phyloP scores from a whole-genome alignment of 2,113 vertebrate genomes.

The Planiliza haematocheilus region DNA sequence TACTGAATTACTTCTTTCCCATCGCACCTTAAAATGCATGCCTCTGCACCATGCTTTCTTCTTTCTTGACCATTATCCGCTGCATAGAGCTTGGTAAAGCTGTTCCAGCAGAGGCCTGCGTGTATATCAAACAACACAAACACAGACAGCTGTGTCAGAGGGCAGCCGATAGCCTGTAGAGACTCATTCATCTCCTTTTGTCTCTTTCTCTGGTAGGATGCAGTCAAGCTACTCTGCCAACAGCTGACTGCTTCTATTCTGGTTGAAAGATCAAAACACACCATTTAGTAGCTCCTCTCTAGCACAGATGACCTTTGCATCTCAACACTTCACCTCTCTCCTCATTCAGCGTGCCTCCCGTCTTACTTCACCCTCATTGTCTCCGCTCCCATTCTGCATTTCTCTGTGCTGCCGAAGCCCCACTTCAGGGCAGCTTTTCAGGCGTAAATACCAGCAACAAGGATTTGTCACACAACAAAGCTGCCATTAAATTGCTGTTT shows the following conservation, averaged over 20 bases:
- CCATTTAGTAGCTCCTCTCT: constrained; percentile 67
- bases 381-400: constrained; percentile 7
- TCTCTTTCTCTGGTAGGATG: constrained; percentile 57
- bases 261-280: constrained; percentile 69
- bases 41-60: constrained; percentile 26
- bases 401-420: constrained; percentile 6
- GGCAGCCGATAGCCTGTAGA: constrained; percentile 64
- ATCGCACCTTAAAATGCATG: constrained; percentile 33
- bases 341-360: constrained; percentile 20
- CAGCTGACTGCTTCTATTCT: constrained; percentile 50
- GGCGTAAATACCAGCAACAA: constrained; percentile 74
- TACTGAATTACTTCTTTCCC: constrained; percentile 9
- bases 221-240: constrained; percentile 36
- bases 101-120: constrained; percentile 45
- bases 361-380: constrained; percentile 19
- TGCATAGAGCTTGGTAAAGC: constrained; percentile 42
- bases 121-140: constrained; percentile 69
- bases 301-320: constrained; percentile 63
- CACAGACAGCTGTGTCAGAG: constrained; percentile 74
- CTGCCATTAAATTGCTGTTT: constrained; percentile 71
- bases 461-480: constrained; percentile 76
- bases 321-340: constrained; percentile 62
- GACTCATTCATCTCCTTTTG: constrained; percentile 73
- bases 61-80: constrained; percentile 40
- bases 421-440: constrained; percentile 54